Evolutionary conservation across 1,140 invertebrate species (phyloP).

Genomic region (Dufourea novaeangliae): DNA sequence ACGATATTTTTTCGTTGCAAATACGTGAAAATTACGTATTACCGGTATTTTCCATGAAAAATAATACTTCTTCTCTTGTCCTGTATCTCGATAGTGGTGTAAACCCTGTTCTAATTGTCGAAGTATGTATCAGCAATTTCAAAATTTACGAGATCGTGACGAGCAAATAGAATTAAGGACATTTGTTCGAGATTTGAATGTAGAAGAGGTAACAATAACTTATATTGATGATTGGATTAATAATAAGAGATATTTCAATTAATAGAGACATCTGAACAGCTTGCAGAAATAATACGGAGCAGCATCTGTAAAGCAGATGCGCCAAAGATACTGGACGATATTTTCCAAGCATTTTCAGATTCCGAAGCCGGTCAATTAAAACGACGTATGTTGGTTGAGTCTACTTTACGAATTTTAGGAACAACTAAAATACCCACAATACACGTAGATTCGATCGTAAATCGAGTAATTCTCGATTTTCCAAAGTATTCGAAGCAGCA

Average conservation of each 20-base stretch:
- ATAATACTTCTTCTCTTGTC: no score
- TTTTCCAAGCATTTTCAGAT: constrained; percentile 64
- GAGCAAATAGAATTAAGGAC: constrained; percentile 24
- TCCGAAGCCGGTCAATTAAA: constrained; percentile 64
- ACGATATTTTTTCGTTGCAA: no score
- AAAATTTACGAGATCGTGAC: constrained; percentile 5
- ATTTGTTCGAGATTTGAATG: constrained; percentile 53
- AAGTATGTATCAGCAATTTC: constrained; percentile 35
- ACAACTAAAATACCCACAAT: constrained; percentile 60
- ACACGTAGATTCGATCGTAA: constrained; percentile 67
- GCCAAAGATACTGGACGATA: constrained; percentile 61
- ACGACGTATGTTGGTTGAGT: constrained; percentile 68
- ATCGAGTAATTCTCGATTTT: constrained; percentile 72
- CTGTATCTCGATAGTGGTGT: no score
- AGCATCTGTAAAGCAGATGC: constrained; percentile 62
- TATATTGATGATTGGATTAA: not conserved
- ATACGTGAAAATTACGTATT: no score
- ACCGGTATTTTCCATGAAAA: no score
- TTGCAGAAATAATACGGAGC: constrained; percentile 60
- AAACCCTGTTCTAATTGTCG: not conserved
- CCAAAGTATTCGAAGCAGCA: constrained; percentile 65
- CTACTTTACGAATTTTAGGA: constrained; percentile 58
- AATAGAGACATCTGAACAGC: constrained; percentile 57
- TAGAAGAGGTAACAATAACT: constrained; percentile 45
- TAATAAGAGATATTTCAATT: not conserved